Conservation (phyloP, 2,797 vertebrate genomes). For the Diceros bicornis region DNA sequence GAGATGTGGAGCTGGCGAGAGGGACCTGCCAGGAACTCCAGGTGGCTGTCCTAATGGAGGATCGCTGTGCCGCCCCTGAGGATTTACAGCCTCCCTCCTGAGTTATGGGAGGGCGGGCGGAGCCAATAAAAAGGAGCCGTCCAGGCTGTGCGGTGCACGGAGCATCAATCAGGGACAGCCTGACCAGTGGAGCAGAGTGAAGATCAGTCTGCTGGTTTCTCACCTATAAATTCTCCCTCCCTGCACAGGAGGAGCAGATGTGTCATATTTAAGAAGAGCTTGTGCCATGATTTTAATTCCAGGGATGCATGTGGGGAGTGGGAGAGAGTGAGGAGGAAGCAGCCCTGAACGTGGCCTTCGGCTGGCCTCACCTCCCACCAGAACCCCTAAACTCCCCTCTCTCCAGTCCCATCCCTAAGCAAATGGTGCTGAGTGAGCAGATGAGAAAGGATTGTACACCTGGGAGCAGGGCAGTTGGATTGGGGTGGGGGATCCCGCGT, state of each 20-base stretch:
- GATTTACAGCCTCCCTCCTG: slow-evolving; percentile 74
- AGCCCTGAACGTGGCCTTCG: neutral
- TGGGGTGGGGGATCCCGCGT: neutral
- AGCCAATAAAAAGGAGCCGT: slow-evolving; percentile 69
- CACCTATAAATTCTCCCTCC: slow-evolving; percentile 75
- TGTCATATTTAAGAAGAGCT: slow-evolving; percentile 64
- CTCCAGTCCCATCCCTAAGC: neutral
- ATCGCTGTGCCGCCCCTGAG: slow-evolving; percentile 18
- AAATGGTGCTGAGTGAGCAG: neutral
- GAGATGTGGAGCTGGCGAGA: neutral
- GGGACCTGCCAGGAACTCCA: slow-evolving; percentile 66
- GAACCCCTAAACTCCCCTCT: neutral
- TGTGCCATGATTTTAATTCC: slow-evolving; percentile 31
- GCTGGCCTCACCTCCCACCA: neutral
- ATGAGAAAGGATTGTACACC: neutral
- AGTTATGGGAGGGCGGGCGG: slow-evolving; percentile 68
- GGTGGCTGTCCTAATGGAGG: slow-evolving; percentile 59
- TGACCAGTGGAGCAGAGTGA: slow-evolving; percentile 56
- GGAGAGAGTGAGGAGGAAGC: neutral
- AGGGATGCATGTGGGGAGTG: neutral
- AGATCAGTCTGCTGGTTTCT: slow-evolving; percentile 59
- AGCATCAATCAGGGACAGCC: slow-evolving; percentile 69
- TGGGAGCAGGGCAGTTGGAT: neutral
- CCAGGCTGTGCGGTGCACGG: neutral
- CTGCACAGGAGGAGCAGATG: slow-evolving; percentile 43